Evolutionary conservation across 2,113 vertebrate genomes (phyloP).

Genomic region (Oophaga pumilio): DNA sequence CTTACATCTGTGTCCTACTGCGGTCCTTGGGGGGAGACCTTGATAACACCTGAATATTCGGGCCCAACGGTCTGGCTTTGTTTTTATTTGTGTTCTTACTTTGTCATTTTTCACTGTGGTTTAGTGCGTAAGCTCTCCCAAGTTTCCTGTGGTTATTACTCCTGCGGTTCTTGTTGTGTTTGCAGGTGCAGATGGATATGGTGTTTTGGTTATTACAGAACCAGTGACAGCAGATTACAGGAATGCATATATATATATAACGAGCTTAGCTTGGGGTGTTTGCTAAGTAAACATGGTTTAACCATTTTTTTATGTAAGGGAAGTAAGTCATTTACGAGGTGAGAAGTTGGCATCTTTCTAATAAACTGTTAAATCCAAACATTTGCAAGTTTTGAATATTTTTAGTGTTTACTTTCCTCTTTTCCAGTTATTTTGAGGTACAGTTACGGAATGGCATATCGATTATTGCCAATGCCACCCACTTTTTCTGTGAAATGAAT

Average conservation of each 20-base stretch:
- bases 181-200: slow-evolving; percentile 54
- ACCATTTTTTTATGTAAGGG: slow-evolving; percentile 6
- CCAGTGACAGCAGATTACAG: slow-evolving; percentile 38
- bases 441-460: neutral
- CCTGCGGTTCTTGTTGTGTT: slow-evolving; percentile 45
- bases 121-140: slow-evolving; percentile 17
- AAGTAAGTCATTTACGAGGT: slow-evolving; percentile 53
- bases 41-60: slow-evolving; percentile 46
- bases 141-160: slow-evolving; percentile 45
- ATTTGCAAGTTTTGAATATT: neutral
- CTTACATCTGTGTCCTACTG: slow-evolving; percentile 51
- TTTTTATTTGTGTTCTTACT: slow-evolving; percentile 41
- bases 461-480: neutral
- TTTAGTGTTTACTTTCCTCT: neutral
- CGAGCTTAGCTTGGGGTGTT: neutral
- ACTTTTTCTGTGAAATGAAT: neutral
- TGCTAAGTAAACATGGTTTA: slow-evolving; percentile 46
- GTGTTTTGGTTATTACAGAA: slow-evolving; percentile 38
- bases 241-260: slow-evolving; percentile 32
- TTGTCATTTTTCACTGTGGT: slow-evolving; percentile 35
- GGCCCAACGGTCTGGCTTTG: slow-evolving; percentile 37
- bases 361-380: slow-evolving; percentile 32
- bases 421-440: slow-evolving; percentile 10
- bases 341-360: slow-evolving; percentile 45
- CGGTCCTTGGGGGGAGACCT: slow-evolving; percentile 11